Evolutionary conservation across 2,888 invertebrate genomes (phyloP), one percentile per base, ranked within the genome.

Genomic region (Nyleta sp.): DNA sequence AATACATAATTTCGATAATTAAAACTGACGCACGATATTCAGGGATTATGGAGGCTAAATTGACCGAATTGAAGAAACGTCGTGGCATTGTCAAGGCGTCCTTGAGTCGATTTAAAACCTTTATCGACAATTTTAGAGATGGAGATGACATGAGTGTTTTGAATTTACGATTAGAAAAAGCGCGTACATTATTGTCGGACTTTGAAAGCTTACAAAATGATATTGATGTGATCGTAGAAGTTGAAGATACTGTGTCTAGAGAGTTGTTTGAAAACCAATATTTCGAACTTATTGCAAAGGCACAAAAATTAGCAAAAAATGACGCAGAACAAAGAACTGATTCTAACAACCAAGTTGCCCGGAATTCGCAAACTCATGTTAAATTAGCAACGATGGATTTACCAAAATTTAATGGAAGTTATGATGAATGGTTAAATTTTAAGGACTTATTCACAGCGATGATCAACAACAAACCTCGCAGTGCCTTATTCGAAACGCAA

Each of bases 391-490:
- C 33, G 13, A 22, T 55, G 13, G 11, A 55, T 13, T 22, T 55
- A 2, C 53, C 53, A 13, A 55, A 35, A 22, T 55, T 55, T 13
- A 38, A 13, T 38, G 35, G 38, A n/a, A 13, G 38, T 5, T 53
- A 53, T 53, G 52, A 53, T n/a, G 52, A 53, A 18, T 53, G 52
- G 35, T 18, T 53, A 10, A 53, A 33, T n/a, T 82, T 81, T 52
- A 10, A 20, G 2, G 75, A 81, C 50, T 8, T 59, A 13, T 81
- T 81, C 53, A 62, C 18, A 2, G 55, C 77, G 15, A 31, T 82
- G 17, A 67, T 81, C 40, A 46, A 82, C 10, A 28, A 28, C 28
- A 28, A 28, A 28, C 28, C 28, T 28, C 28, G 28, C 28, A 28
- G 10, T 28, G 28, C 10, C 10, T 28, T 8, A 8, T 28, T 28